These are phyloP conservation scores for Lithophane semibrunnea DNA, from an alignment of 2,888 invertebrate genomes.

Conservation along the genomic window DNA sequence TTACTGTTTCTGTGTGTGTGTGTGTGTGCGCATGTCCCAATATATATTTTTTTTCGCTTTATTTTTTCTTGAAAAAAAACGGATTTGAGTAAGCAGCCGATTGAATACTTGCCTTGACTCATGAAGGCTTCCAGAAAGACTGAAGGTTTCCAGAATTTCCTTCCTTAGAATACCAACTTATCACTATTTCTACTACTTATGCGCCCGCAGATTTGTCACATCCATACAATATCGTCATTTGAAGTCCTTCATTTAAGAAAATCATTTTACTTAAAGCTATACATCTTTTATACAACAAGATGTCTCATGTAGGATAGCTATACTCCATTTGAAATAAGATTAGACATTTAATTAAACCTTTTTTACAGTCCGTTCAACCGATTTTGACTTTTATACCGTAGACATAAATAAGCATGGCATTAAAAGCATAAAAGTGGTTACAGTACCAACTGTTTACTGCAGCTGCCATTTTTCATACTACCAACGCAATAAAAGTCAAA, in stretches of 20 bases:
- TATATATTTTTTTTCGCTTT: neutral
- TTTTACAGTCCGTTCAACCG: too few species aligned
- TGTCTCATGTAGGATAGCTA: too few species aligned
- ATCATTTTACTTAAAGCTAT: neutral
- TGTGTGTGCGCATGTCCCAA: too few species aligned
- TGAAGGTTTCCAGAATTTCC: neutral
- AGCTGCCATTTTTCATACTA: too few species aligned
- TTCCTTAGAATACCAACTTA: neutral
- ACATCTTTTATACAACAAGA: neutral
- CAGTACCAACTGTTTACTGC: too few species aligned
- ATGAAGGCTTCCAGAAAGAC: neutral
- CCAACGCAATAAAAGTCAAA: too few species aligned
- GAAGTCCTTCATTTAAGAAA: neutral
- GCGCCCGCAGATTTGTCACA: neutral
- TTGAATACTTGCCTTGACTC: neutral
- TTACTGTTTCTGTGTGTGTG: neutral
- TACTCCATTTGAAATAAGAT: too few species aligned
- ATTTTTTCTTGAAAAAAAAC: neutral
- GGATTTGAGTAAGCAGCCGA: neutral
- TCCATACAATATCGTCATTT: neutral
- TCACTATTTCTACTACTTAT: too few species aligned
- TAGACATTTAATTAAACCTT: too few species aligned
- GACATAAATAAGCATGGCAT: too few species aligned
- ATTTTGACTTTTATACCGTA: too few species aligned
- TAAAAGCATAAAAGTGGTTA: too few species aligned